Base-by-base conservation (phyloP, 64 coral and sea anemone species). In the Exaiptasia diaphana region DNA sequence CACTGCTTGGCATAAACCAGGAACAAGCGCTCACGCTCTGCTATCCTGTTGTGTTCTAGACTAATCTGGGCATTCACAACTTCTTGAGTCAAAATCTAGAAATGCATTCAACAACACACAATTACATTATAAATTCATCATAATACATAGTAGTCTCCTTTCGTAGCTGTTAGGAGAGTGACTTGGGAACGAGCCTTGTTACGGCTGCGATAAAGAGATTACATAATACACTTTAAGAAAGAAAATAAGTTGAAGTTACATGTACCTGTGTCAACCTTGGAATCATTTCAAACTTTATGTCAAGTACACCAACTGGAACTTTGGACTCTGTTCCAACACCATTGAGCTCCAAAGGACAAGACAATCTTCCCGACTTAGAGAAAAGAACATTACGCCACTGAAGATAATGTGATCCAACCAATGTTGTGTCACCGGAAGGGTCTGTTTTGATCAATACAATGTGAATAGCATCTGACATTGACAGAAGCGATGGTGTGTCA, bases 1-100 rank as follows among this genome's bases (percentile, higher is more conserved):
- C 95, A 99, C 60, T 93, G 95, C 41, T 99, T 99, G 20, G 95
- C 95, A 81, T 99, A 99, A 12, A 99, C 90, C 1, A 99, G 55
- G 78, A 99, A 99, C 6, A 99, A 80, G 44, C 95, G 68, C n/a
- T 99, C 95, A 64, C 95, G 85, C 17, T 99, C 95, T 31, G 95
- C 85, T 33, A 91, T 86, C 75, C 90, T 92, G 41, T 86, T 93
- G 49, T 93, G 95, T 57, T 99, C 95, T 28, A 99, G 75, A 27
- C 85, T 92, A 43, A 63, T 73, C 76, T 99, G 95, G 31, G 95
- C 80, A 54, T 44, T 26, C 15, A 99, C 67, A 32, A 92, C 90
- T 31, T 99, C 95, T 81, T 88, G 76, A 3, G 90, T 92, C 41
- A 99, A 74, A 67, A 99, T 88, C 95, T 99, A 61, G 26, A 86